Conservation (phyloP, 2,888 invertebrate species). For the Adineta ricciae region DNA sequence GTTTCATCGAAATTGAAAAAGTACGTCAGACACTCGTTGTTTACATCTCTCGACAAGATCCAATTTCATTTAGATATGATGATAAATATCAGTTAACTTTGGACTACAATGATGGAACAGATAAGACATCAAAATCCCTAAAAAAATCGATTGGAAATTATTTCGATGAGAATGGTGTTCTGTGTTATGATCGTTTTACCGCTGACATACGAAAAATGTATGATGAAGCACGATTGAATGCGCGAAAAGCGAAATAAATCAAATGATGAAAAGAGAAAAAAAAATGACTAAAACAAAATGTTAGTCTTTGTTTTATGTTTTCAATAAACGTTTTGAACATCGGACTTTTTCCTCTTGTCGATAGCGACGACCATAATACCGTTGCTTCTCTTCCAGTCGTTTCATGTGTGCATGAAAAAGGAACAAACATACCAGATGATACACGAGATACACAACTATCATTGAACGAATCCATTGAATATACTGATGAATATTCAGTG, state of each 20-base stretch:
- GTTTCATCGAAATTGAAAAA: background rate
- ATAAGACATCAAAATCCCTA: background rate
- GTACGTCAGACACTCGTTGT: background rate
- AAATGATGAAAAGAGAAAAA: background rate
- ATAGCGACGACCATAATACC: background rate
- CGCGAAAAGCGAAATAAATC: background rate
- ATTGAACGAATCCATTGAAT: background rate
- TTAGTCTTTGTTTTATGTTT: background rate
- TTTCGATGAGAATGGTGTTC: slow-evolving; percentile 13
- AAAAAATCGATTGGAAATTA: background rate
- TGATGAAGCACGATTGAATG: background rate
- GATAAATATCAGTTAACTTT: background rate
- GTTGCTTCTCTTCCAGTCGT: background rate
- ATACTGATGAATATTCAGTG: background rate
- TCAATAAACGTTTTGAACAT: background rate
- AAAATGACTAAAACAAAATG: no score
- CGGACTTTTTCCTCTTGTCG: background rate
- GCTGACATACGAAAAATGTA: background rate
- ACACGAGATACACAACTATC: background rate
- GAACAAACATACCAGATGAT: background rate
- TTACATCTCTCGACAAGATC: background rate
- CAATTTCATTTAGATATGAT: background rate
- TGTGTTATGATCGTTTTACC: background rate
- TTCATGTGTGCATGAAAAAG: background rate
- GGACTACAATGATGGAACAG: background rate